Base-by-base conservation (phyloP, 1,140 invertebrate species). In the Drosophila orena region DNA sequence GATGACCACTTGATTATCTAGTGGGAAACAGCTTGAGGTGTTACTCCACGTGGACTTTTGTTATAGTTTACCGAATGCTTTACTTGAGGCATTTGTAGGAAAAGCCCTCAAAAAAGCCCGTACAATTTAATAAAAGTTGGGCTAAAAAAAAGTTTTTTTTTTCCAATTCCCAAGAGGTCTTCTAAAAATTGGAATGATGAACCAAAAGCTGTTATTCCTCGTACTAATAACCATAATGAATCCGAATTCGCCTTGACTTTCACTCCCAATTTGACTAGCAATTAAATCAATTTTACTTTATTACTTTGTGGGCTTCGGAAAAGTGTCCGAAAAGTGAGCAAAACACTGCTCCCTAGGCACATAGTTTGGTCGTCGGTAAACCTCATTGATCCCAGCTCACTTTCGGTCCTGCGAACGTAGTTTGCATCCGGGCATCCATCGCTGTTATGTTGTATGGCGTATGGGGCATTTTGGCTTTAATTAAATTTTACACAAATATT, bases 401-500 rank as follows among this genome's bases (percentile, higher is more conserved):
- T 49, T 49, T 35, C 11, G 14, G 12, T 14, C 49, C 12, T 7
- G 4, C 10, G 56, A 65, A 62, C 43, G 60, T 66, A 62, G 65
- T 53, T 69, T 69, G 27, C 66, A 58, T 15, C 20, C 38, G 55
- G 44, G 43, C 64, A 68, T 54, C 65, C 53, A 54, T 52, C 68
- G 35, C 70, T 83, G 79, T 79, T 79, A 75, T 80, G 68, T 66
- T 65, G 50, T n/a, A n/a, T n/a, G 49, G 81, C 50, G 78, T 78
- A 68, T 74, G 69, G 50, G 49, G 81, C 50, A 81, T 78, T 85
- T 85, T 74, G 60, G 53, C 69, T 78, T 86, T 81, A 86, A 86
- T 86, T 86, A 86, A 86, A 86, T 86, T 86, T 81, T 88, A 81
- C 64, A 75, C 78, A 86, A 88, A 83, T 84, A 83, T 83, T 84